Base-by-base conservation (phyloP, 2,797 vertebrate species). In the Vespertilio murinus region DNA sequence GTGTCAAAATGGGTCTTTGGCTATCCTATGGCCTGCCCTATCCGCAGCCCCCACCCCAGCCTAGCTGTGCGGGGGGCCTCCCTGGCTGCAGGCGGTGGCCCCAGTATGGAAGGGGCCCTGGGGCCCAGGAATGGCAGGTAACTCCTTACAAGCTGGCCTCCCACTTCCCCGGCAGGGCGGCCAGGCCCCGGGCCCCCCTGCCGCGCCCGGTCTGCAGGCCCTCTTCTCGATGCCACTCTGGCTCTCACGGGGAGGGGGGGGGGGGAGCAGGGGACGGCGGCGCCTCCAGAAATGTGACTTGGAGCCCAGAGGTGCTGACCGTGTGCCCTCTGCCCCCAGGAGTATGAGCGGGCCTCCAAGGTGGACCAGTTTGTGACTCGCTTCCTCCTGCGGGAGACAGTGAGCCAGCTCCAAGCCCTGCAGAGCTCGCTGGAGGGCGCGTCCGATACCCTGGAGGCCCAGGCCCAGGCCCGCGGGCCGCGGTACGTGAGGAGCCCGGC, bases 341-440 rank as follows among this genome's bases (percentile, higher is more conserved):
- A 97, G 22, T 98, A 98, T 0, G 98, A 98, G 94, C 97, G 67
- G 16, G 97, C 98, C 95, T 98, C 98, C 0, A 98, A 98, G 91
- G 97, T 98, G 95, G 98, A 98, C 94, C 98, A 98, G 97, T 98
- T 98, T 96, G 97, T 98, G 95, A 98, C 98, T 0, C 98, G 98
- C 1, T 98, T 98, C 90, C 97, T 98, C 74, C 97, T 98, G 67
- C 97, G 98, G 59, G 98, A 98, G 88, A 98, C 98, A 0, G 96
- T 97, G 97, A 98, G 97, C 90, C 98, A 98, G 97, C 96, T 98
- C 13, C 98, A 98, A 93, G 98, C 98, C 35, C 95, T 98, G 86
- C 98, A 98, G 96, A 92, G 74, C 47, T 98, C 98, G 0, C 97
- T 98, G 3, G 98, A 98, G 91, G 98, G 98, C 8, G 98, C 98